Base-by-base conservation (phyloP, 2,888 invertebrate species). In the Cryptus armator region DNA sequence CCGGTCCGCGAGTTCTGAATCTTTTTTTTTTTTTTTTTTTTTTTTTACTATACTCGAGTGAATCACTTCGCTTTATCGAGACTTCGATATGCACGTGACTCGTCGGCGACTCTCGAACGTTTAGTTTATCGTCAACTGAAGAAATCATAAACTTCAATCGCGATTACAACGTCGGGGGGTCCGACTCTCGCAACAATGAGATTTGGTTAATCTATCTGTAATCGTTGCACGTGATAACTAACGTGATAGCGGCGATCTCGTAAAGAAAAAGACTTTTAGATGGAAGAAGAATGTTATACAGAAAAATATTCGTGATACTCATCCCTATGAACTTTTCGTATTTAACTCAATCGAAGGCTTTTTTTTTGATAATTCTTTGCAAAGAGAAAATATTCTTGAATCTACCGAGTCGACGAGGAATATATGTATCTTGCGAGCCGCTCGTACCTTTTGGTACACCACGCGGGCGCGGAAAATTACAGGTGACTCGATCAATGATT, bases 401-500 rank as follows among this genome's bases (percentile, higher is more conserved):
- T 46, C 29, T 68, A 48, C 32, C 14, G n/a, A 48, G 24, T 37
- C 37, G 37, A 10, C 29, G 44, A 29, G 48, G 5, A 14, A 43
- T 62, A 19, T 46, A 24, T 37, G 19, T 14, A 53, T 7, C 16
- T 29, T 10, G 53, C 6, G 51, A 16, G 48, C 37, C 29, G 14
- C 48, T 53, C 32, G 51, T 46, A 66, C 12, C 77, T 71, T 37
- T 70, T 29, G 37, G 51, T 59, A 74, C 29, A 19, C 46, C n/a
- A 67, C 64, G 32, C 78, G 68, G 86, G 82, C 85, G 83, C 71
- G 87, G 85, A 86, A 87, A 85, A 84, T 81, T 87, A 86, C 86
- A 86, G 86, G 85, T 82, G 85, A 76, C 82, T 44, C 84, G 86
- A 85, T 85, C 86, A 80, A 85, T 85, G 86, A 84, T 86, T 82